Percentiles rank a stretch among this genome's conserved stretches.
These are phyloP conservation scores for Caenorhabditis becei DNA, from an alignment of 2,888 invertebrate genomes.

Conservation along the genomic window DNA sequence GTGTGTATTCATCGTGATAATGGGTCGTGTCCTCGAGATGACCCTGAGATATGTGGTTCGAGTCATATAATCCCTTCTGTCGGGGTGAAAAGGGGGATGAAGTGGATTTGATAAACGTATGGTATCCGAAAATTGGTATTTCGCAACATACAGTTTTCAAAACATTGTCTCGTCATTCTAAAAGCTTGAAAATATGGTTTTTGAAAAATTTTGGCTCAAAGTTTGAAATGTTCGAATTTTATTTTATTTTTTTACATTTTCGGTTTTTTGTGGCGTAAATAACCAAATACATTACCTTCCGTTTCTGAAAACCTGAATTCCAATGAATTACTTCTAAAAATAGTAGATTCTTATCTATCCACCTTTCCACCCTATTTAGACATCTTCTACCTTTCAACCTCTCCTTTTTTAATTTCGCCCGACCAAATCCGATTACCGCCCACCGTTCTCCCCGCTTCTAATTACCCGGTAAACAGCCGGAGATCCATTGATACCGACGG, in stretches of 20 bases:
- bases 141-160: no score
- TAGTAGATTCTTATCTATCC: conserved; percentile 7
- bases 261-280: no score
- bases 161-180: no score
- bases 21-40: conserved; percentile 50
- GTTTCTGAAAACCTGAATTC: not conserved
- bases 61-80: conserved; percentile 52
- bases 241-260: no score
- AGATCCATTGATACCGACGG: conserved; percentile 34
- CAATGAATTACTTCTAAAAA: not conserved
- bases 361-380: conserved; percentile 3
- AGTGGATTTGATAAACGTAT: conserved; percentile 26
- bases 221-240: no score
- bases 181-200: conserved; percentile 18
- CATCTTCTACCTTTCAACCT: not conserved
- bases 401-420: conserved; percentile 1
- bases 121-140: conserved; percentile 1
- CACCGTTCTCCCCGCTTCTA: conserved; percentile 29
- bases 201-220: no score
- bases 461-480: conserved; percentile 48
- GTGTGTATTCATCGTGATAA: conserved; percentile 42
- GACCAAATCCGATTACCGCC: conserved; percentile 38
- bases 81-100: not conserved
- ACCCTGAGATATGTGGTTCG: conserved; percentile 52
- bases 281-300: no score